These are phyloP conservation scores for Euzophera pinguis DNA, from an alignment of 2,888 invertebrate genomes.

Conservation along the genomic window DNA sequence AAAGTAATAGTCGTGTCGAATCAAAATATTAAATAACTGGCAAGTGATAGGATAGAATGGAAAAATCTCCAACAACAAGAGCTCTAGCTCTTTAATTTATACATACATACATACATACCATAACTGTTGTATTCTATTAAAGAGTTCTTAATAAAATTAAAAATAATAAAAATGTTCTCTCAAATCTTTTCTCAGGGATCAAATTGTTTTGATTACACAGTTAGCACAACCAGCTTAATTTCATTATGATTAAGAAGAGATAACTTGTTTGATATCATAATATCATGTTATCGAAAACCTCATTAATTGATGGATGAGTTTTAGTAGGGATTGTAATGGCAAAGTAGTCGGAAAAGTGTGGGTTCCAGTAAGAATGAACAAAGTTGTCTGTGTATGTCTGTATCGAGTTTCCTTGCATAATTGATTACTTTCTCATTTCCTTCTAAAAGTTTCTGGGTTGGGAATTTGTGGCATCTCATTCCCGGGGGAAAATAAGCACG, in stretches of 20 bases:
- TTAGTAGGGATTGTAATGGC: not conserved
- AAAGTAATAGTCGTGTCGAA: no score
- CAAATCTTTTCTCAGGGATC: no score
- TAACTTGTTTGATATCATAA: not conserved
- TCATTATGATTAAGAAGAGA: not conserved
- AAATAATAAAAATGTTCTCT: no score
- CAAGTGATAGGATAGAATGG: no score
- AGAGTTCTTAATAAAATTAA: no score
- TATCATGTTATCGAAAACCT: not conserved
- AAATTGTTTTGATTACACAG: no score
- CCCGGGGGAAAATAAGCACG: conserved; percentile 28
- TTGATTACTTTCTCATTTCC: conserved; percentile 23
- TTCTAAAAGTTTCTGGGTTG: conserved; percentile 21
- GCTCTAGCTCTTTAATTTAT: no score
- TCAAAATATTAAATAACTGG: no score
- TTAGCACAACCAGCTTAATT: no score
- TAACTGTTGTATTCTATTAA: no score
- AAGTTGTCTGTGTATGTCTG: conserved; percentile 10
- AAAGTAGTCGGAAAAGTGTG: conserved; percentile 1
- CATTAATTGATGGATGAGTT: conserved; percentile 9
- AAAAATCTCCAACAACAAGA: no score
- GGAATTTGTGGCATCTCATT: conserved; percentile 18
- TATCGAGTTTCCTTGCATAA: conserved; percentile 23
- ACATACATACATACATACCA: no score
- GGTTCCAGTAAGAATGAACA: conserved; percentile 1